Evolutionary conservation across 1,140 invertebrate species (phyloP), one percentile per base, ranked within the genome.

Genomic region (Papilio polytes): DNA sequence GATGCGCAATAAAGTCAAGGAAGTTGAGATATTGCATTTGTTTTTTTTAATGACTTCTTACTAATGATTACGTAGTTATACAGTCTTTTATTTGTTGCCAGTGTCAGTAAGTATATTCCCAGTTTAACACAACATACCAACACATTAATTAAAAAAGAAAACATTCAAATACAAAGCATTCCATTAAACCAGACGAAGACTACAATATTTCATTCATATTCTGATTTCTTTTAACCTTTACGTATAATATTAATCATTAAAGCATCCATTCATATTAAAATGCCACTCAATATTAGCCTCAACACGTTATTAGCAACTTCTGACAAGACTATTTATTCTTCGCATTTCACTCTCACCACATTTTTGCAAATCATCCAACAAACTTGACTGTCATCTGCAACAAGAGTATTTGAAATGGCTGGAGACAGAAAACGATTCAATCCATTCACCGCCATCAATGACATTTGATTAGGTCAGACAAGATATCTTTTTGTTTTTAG

Each of bases 321-420:
- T 63, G 59, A 63, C 59, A 36, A 31, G 63, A 70, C 26, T 70
- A 70, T 66, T 66, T 66, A 26, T 70, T 70, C 26, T 70, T 31
- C 13, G 13, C 26, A 70, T 70, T 70, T 70, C 63, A 70, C 63
- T 70, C 26, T 70, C 63, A 70, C 63, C 12, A n/a, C 15, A 70
- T 70, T 70, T 70, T 70, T 70, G 63, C 63, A 70, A 70, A 13
- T 70, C 63, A 70, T 70, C 26, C 12, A 6, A 70, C 63, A 70
- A 70, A 70, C 63, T 70, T n/a, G 63, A 70, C 26, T 70, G 63
- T 70, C 63, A 70, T 70, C 26, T 15, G 63, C 63, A 31, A 70
- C 63, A 70, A 70, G 26, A 36, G 26, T 70, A 70, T 70, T 70
- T 18, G 26, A 70, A 31, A 70, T 70, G 26, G 22, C 13, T 10